Percentiles rank a stretch among this genome's conserved stretches.
Conservation (phyloP, 2,888 invertebrate species). For the Brachyptera putata region DNA sequence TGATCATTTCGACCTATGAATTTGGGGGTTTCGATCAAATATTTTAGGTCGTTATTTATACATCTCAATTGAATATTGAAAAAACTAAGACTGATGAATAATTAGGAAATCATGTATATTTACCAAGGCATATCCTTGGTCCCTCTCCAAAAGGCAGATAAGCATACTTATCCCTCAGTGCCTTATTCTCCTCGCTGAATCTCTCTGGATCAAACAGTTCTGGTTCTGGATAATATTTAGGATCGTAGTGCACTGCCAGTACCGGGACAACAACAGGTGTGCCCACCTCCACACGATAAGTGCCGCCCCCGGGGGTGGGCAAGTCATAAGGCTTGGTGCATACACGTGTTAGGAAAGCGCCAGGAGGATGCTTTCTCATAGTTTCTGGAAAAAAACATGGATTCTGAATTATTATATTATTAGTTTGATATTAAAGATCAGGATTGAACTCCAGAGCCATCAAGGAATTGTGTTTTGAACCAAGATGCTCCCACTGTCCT, state of each 20-base stretch:
- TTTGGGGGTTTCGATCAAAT: too few species aligned
- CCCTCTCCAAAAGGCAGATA: slow-evolving; percentile 44
- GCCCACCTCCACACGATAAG: slow-evolving; percentile 39
- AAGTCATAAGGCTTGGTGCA: slow-evolving; percentile 40
- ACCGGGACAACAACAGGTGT: slow-evolving; percentile 42
- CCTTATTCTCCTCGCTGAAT: slow-evolving; percentile 43
- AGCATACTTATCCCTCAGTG: slow-evolving; percentile 36
- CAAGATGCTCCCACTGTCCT: too few species aligned
- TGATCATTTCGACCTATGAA: too few species aligned
- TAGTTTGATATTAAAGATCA: too few species aligned
- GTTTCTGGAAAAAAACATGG: slow-evolving; percentile 36
- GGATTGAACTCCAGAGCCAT: not conserved
- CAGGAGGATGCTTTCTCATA: slow-evolving; percentile 39
- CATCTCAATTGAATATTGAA: too few species aligned
- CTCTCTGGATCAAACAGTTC: slow-evolving; percentile 47
- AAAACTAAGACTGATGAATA: too few species aligned
- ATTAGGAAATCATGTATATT: too few species aligned
- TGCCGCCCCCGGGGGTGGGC: slow-evolving; percentile 35
- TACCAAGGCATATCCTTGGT: slow-evolving; percentile 44
- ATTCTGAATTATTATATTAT: not conserved
- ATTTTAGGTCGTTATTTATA: too few species aligned
- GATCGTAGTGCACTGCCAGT: slow-evolving; percentile 43
- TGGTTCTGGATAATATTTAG: slow-evolving; percentile 45
- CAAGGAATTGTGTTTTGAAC: not conserved
- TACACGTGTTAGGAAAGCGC: slow-evolving; percentile 38